phyloP scores from a whole-genome alignment of 1,140 invertebrate genomes.

The Brachystomella parvula region DNA sequence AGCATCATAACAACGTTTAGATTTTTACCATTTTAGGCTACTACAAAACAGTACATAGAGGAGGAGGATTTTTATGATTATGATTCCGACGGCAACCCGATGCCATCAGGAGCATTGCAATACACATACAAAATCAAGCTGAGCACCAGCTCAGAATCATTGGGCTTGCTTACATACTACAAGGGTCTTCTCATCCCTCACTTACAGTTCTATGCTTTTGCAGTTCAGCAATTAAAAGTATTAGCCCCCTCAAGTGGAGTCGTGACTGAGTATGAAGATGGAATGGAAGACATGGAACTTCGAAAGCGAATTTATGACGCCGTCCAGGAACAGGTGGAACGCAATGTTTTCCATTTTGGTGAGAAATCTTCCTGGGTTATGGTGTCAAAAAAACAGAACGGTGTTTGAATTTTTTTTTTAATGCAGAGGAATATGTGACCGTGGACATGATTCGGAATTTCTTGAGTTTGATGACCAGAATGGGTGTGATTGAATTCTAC shows the following conservation, averaged over 20 bases:
- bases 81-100: background rate
- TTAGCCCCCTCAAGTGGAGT: background rate
- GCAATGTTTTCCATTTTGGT: background rate
- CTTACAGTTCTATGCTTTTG: background rate
- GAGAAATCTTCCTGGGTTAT: background rate
- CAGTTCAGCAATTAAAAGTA: background rate
- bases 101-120: background rate
- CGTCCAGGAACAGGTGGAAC: background rate
- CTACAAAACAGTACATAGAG: background rate
- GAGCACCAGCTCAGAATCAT: background rate
- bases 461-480: background rate
- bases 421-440: background rate
- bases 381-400: background rate
- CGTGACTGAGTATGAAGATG: background rate
- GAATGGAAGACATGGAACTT: background rate
- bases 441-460: background rate
- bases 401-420: background rate
- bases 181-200: background rate
- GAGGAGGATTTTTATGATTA: background rate
- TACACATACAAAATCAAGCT: background rate
- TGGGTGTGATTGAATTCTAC: background rate
- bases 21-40: background rate
- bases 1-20: background rate
- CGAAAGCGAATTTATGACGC: background rate
- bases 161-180: background rate